Evolutionary conservation across 1,140 invertebrate genomes (phyloP).

Genomic region (Thaumatotibia leucotreta): DNA sequence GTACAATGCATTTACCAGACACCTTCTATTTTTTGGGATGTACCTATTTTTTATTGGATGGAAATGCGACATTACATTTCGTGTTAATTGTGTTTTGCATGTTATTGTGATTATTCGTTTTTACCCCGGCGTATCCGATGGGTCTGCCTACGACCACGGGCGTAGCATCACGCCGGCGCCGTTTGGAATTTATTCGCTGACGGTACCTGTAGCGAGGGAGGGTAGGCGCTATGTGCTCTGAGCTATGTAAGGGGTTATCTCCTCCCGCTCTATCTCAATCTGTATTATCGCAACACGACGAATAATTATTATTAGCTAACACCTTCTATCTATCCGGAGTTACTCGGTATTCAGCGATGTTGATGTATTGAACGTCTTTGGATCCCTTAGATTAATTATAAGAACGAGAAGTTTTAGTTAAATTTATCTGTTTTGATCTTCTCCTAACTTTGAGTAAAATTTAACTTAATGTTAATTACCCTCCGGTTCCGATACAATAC

Average conservation of each 20-base stretch:
- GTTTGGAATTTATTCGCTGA: slow-evolving; percentile 15
- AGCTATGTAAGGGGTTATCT: slow-evolving; percentile 75
- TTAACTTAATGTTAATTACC: background rate
- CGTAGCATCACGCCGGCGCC: background rate
- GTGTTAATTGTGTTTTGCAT: too few species aligned
- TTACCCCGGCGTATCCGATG: too few species aligned
- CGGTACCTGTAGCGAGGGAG: slow-evolving; percentile 36
- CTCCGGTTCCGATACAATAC: background rate
- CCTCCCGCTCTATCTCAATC: slow-evolving; percentile 68
- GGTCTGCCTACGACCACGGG: too few species aligned
- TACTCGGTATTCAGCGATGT: background rate
- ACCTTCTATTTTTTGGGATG: background rate
- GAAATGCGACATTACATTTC: too few species aligned
- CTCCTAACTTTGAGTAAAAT: background rate
- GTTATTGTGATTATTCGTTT: too few species aligned
- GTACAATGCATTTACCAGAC: background rate
- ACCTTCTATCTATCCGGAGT: slow-evolving; percentile 20
- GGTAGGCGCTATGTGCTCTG: slow-evolving; percentile 66
- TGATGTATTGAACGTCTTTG: background rate
- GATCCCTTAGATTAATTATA: background rate
- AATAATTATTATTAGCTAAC: slow-evolving; percentile 69
- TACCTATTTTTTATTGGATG: too few species aligned
- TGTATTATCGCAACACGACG: slow-evolving; percentile 67
- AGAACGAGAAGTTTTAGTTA: background rate
- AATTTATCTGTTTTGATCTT: background rate